These are phyloP conservation scores for Sinocyclocheilus maitianheensis DNA, from an alignment of 2,113 vertebrate species.

Conservation along the genomic window DNA sequence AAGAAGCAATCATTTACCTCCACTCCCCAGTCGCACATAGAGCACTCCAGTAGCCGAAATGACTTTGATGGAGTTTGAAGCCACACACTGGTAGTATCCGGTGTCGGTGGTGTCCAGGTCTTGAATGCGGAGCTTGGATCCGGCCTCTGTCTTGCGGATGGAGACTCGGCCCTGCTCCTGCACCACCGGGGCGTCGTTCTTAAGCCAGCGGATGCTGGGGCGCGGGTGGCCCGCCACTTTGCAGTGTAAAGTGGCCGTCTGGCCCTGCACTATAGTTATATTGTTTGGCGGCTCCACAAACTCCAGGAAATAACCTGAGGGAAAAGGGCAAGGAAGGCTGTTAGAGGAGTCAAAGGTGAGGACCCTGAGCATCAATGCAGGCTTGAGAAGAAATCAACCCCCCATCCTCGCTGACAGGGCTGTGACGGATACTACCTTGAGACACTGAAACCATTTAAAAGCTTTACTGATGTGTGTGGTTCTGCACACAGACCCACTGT, in stretches of 20 bases:
- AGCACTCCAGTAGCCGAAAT: slow-evolving; percentile 92
- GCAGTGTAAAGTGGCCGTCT: slow-evolving; percentile 91
- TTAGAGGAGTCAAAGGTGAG: slow-evolving; percentile 50
- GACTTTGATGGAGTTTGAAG: slow-evolving; percentile 85
- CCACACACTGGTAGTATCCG: slow-evolving; percentile 95
- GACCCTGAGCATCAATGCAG: slow-evolving; percentile 14
- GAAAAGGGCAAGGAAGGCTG: slow-evolving; percentile 44
- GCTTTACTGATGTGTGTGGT: not conserved
- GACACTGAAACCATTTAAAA: not conserved
- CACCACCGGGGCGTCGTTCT: slow-evolving; percentile 92
- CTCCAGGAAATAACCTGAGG: slow-evolving; percentile 86
- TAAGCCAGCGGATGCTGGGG: slow-evolving; percentile 89
- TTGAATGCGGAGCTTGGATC: slow-evolving; percentile 91
- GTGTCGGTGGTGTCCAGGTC: slow-evolving; percentile 96
- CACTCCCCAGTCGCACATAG: slow-evolving; percentile 88
- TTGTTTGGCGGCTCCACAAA: slow-evolving; percentile 94
- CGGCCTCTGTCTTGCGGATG: slow-evolving; percentile 90
- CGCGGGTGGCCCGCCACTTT: slow-evolving; percentile 89
- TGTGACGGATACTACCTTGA: not conserved
- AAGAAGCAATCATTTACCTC: not conserved
- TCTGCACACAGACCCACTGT: not conserved
- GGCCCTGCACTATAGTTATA: slow-evolving; percentile 93
- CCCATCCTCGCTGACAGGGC: not conserved
- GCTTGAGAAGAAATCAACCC: not conserved
- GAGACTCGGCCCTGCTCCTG: slow-evolving; percentile 90